Conservation (phyloP, 2,113 vertebrate species). For the Myotis brandtii region DNA sequence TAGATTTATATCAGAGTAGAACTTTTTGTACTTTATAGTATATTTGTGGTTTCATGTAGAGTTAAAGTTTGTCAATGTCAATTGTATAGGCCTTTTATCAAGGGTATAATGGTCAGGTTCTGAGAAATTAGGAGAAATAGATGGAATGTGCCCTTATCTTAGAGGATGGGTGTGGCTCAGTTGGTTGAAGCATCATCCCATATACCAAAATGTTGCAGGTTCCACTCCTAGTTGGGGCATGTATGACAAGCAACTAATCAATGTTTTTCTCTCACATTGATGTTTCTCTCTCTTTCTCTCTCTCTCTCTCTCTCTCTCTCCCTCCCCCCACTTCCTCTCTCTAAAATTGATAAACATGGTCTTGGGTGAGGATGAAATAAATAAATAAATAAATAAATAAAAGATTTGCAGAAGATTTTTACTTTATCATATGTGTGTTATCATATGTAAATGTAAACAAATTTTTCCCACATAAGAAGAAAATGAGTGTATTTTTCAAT, state of each 20-base stretch:
- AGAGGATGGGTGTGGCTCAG: neutral
- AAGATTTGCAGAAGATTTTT: neutral
- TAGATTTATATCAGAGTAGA: constrained; percentile 43
- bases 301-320: neutral
- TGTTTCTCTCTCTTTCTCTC: neutral
- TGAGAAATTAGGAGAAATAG: neutral
- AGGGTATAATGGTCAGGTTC: neutral
- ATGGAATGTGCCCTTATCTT: neutral
- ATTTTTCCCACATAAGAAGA: neutral
- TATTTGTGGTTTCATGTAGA: neutral
- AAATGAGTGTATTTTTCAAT: neutral
- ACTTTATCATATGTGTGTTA: neutral
- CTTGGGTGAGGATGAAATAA: too few species aligned
- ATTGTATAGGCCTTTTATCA: neutral
- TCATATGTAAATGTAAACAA: neutral
- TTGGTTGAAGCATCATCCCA: neutral
- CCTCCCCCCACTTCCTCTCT: too few species aligned
- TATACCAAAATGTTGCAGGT: neutral
- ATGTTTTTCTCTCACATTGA: neutral
- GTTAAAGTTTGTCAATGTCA: neutral
- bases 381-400: neutral
- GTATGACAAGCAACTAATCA: neutral
- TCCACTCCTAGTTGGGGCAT: too few species aligned
- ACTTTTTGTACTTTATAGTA: neutral
- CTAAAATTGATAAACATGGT: too few species aligned